A percentile compares a stretch with the other conserved stretches of the same genome.
Evolutionary conservation across 2,797 vertebrate genomes (phyloP).

Genomic region (Amphiprion clarkii): DNA sequence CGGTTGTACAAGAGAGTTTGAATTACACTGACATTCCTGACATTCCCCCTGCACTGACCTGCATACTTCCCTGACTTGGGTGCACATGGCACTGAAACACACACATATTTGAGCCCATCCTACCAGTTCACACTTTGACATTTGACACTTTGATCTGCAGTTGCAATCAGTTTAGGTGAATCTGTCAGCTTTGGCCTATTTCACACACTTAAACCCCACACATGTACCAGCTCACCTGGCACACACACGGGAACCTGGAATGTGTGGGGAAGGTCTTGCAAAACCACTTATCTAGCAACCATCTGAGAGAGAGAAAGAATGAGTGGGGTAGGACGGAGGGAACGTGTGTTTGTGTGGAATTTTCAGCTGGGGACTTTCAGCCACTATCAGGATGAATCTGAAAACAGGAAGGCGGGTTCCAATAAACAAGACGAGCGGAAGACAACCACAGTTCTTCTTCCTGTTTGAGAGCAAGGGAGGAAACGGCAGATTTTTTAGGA

Average conservation of each 20-base stretch:
- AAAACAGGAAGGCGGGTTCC: conserved; percentile 86
- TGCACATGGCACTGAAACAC: conserved; percentile 71
- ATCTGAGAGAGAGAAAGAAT: conserved; percentile 36
- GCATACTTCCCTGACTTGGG: conserved; percentile 81
- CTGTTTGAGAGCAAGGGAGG: conserved; percentile 80
- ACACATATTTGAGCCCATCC: conserved; percentile 39
- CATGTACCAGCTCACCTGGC: conserved; percentile 18
- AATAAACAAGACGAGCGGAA: conserved; percentile 85
- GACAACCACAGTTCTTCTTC: conserved; percentile 82
- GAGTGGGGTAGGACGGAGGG: conserved; percentile 43
- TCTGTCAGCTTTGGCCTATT: conserved; percentile 58
- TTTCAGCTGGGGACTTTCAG: conserved; percentile 72
- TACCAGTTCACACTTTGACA: conserved; percentile 40
- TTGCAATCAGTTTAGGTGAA: conserved; percentile 61
- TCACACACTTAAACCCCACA: conserved; percentile 7
- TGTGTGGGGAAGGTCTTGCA: conserved; percentile 42
- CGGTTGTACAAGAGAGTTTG: conserved; percentile 65
- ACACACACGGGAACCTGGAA: conserved; percentile 52
- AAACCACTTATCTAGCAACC: conserved; percentile 30
- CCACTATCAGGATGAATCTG: conserved; percentile 84
- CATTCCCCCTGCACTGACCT: conserved; percentile 82
- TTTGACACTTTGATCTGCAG: conserved; percentile 63
- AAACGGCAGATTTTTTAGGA: conserved; percentile 86
- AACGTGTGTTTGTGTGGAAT: conserved; percentile 33
- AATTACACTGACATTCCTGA: conserved; percentile 84